Conservation (phyloP, 2,797 vertebrate genomes). For the Potorous gilbertii region DNA sequence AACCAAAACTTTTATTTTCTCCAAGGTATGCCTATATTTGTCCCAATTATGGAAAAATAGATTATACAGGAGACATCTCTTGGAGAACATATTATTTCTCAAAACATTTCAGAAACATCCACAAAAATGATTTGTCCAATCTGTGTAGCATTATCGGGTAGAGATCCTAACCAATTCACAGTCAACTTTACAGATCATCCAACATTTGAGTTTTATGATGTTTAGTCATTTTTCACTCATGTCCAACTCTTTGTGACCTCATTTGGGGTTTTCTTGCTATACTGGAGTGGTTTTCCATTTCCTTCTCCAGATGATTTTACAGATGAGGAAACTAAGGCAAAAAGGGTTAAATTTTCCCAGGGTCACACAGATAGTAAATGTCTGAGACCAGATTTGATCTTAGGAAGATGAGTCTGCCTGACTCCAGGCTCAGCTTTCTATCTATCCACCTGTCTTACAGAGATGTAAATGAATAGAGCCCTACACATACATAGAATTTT, state of each 20-base stretch:
- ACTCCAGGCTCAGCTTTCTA: neutral
- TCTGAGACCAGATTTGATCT: neutral
- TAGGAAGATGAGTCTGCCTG: neutral
- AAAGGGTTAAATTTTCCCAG: neutral
- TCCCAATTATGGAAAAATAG: constrained; percentile 99
- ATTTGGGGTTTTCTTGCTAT: neutral
- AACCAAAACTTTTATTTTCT: neutral
- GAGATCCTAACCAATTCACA: constrained; percentile 98
- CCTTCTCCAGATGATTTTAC: neutral
- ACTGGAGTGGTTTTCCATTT: neutral
- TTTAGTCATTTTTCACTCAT: neutral
- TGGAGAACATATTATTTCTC: constrained; percentile 97
- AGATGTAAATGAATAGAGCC: constrained; percentile 96
- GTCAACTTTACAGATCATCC: constrained; percentile 99
- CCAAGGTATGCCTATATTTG: constrained; percentile 85
- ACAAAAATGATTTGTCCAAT: constrained; percentile 93
- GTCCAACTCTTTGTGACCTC: neutral
- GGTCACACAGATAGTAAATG: too few species aligned
- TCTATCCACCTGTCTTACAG: constrained; percentile 74
- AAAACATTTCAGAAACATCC: constrained; percentile 97
- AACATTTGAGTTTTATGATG: constrained; percentile 91
- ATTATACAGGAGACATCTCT: constrained; percentile 97
- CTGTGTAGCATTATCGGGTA: constrained; percentile 94
- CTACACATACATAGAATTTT: constrained; percentile 92
- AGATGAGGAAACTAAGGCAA: neutral